Base-by-base conservation (phyloP, 2,888 invertebrate genomes). In the Chaetoderma sp. region DNA sequence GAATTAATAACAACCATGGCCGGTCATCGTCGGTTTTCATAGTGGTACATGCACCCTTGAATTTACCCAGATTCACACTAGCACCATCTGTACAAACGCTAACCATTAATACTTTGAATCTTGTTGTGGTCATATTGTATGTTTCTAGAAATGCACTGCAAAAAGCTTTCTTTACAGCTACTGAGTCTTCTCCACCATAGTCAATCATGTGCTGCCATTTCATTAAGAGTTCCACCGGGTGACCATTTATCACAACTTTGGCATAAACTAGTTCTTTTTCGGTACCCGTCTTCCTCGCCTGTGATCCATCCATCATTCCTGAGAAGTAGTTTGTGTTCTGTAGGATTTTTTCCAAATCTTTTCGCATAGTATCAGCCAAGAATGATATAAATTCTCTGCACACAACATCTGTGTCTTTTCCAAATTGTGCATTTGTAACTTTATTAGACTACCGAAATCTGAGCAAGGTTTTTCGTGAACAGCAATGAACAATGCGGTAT, bases 181-280 rank as follows among this genome's bases (percentile, higher is more conserved):
- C n/a, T 27, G 45, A 28, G 27, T 42, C n/a, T n/a, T 45, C 58
- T 3, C 58, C 58, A 13, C 58, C 58, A 25, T 44, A 42, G n/a
- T 58, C 58, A 13, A 27, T 13, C 57, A 57, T 27, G 21, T 45
- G 42, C 21, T 58, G 58, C 0, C 58, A 58, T 33, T 27, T 18
- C 18, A 58, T 25, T 16, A 58, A 27, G 6, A 58, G 28, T 58
- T 58, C 58, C 21, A 42, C 44, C 5, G 42, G 58, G 5, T 10
- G 13, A 10, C 58, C 58, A 42, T 44, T 39, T 8, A 58, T 45
- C 16, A 58, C 58, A 13, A 58, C 27, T 58, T 58, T 58, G 4
- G n/a, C 28, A 58, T 32, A 58, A 18, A 57, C 57, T 25, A 58
- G 28, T 44, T 44, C 58, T 33, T 58, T 58, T 44, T 58, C 58